Percentiles rank a stretch among this genome's conserved stretches.
Evolutionary conservation across 2,888 invertebrate species (phyloP).

Genomic region (Cheilosia grossa): DNA sequence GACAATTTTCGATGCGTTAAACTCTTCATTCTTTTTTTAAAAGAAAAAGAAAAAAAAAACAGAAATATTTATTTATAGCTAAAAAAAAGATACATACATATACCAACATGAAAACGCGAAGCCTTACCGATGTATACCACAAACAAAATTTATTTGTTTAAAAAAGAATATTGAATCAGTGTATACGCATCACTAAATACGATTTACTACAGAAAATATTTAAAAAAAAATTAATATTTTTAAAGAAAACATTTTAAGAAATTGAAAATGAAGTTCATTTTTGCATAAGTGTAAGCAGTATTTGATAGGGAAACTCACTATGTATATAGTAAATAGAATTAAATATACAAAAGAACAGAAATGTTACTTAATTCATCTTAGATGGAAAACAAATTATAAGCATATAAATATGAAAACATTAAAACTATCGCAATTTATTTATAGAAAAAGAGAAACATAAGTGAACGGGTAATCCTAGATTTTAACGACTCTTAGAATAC

Average conservation of each 20-base stretch:
- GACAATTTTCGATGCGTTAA: conserved; percentile 61
- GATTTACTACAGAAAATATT: conserved; percentile 76
- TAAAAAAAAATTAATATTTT: conserved; percentile 47
- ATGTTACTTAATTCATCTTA: conserved; percentile 72
- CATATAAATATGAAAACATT: conserved; percentile 26
- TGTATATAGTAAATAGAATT: conserved; percentile 67
- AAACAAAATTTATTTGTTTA: conserved; percentile 57
- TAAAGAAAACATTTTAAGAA: conserved; percentile 34
- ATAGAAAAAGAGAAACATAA: conserved; percentile 42
- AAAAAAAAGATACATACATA: conserved; percentile 63
- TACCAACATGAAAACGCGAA: conserved; percentile 79
- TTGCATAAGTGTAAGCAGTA: conserved; percentile 57
- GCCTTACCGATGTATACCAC: conserved; percentile 83
- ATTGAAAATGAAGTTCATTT: conserved; percentile 26
- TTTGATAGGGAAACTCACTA: conserved; percentile 63
- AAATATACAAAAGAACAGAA: conserved; percentile 63
- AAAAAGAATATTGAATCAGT: conserved; percentile 48
- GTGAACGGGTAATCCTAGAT: conserved; percentile 30
- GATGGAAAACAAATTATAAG: conserved; percentile 61
- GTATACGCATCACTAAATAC: conserved; percentile 77
- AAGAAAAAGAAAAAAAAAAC: neutral
- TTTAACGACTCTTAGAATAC: conserved; percentile 34
- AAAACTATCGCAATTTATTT: conserved; percentile 66
- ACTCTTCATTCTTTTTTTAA: conserved; percentile 38
- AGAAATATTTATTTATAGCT: conserved; percentile 57